phyloP scores from a whole-genome alignment of 2,888 invertebrate genomes.

The Rhingia rostrata region DNA sequence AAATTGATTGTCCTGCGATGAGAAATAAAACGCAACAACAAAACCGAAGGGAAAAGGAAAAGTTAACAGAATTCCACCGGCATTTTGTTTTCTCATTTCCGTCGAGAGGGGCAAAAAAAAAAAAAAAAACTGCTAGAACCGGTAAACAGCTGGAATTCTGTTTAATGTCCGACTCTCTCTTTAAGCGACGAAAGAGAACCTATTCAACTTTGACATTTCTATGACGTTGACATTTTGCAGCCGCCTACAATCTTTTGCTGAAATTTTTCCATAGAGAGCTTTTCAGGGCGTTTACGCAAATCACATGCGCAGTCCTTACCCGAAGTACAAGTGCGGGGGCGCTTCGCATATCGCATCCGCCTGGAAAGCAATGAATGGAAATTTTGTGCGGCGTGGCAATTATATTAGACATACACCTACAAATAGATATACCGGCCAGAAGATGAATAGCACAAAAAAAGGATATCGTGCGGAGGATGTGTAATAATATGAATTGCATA shows the following conservation, averaged over 20 bases:
- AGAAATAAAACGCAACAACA: conserved; percentile 7
- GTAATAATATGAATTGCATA: conserved; percentile 66
- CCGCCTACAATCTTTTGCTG: conserved; percentile 43
- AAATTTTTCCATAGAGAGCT: conserved; percentile 53
- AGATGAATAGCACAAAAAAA: conserved; percentile 7
- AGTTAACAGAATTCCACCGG: conserved; percentile 70
- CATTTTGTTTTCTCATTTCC: conserved; percentile 61
- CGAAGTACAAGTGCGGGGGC: not conserved
- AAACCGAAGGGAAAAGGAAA: conserved; percentile 54
- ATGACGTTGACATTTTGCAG: conserved; percentile 56
- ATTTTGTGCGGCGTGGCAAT: conserved; percentile 65
- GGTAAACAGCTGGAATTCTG: conserved; percentile 60
- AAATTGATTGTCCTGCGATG: conserved; percentile 37
- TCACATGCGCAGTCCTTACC: conserved; percentile 64
- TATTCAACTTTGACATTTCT: conserved; percentile 68
- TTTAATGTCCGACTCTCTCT: conserved; percentile 1
- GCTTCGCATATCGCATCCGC: not conserved
- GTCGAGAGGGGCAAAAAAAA: not conserved
- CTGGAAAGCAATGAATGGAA: conserved; percentile 67
- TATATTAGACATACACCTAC: conserved; percentile 23
- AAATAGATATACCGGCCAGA: not conserved
- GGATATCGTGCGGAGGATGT: conserved; percentile 47
- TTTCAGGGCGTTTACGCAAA: conserved; percentile 73
- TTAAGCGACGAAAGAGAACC: not conserved
- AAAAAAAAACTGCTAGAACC: conserved; percentile 6